Conservation (phyloP, 92 coral and sea anemone genomes). For the Meandrina meandrites region DNA sequence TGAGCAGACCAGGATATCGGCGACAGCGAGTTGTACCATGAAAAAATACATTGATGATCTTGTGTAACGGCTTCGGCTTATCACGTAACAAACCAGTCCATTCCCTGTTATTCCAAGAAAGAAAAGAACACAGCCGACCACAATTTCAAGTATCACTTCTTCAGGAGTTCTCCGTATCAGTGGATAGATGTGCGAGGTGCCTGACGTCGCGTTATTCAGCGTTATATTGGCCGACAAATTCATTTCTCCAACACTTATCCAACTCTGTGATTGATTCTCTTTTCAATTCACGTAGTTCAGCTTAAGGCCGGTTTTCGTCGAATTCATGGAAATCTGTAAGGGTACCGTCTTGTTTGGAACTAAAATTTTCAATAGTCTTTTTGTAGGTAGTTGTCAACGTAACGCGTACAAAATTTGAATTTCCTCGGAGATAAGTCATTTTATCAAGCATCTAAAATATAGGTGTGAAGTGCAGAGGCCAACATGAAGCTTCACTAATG, state of each 20-base stretch:
- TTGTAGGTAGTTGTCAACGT: neutral
- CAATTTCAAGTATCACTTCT: slow-evolving; percentile 68
- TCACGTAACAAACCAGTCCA: slow-evolving; percentile 70
- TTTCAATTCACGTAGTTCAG: neutral
- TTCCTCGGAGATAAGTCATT: slow-evolving; percentile 18
- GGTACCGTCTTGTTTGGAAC: neutral
- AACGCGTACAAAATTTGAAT: neutral
- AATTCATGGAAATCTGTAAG: neutral
- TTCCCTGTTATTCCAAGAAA: slow-evolving; percentile 72
- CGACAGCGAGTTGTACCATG: slow-evolving; percentile 70
- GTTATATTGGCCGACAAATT: neutral
- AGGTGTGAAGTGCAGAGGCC: neutral
- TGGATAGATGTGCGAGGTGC: slow-evolving; percentile 35
- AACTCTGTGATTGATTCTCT: neutral
- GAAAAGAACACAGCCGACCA: slow-evolving; percentile 56
- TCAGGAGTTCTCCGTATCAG: slow-evolving; percentile 38
- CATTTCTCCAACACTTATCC: neutral
- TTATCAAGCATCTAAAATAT: neutral
- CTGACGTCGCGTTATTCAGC: neutral
- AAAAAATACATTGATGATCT: slow-evolving; percentile 78
- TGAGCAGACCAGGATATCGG: slow-evolving; percentile 70
- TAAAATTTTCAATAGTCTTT: neutral
- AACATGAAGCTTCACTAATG: neutral
- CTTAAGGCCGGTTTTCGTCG: no score
- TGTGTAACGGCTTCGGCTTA: slow-evolving; percentile 65